Evolutionary conservation across 2,113 vertebrate genomes (phyloP).

Genomic region (Tricholaema leucomelas): DNA sequence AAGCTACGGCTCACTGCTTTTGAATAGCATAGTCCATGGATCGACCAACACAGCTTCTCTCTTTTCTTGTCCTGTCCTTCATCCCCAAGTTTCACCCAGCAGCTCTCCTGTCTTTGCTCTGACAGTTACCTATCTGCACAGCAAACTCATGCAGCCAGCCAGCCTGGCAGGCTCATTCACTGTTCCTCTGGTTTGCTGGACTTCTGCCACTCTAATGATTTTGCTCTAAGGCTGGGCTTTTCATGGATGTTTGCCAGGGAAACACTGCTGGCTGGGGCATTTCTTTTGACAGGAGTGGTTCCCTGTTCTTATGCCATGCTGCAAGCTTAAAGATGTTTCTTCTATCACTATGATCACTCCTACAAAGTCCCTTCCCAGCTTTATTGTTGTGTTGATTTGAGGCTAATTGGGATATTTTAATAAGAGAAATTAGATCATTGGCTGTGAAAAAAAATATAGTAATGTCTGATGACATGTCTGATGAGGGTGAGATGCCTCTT

Average conservation of each 20-base stretch:
- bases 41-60: background rate
- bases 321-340: too few species aligned
- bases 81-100: background rate
- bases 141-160: background rate
- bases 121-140: background rate
- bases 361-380: too few species aligned
- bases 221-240: background rate
- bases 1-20: background rate
- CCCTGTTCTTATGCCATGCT: background rate
- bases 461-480: too few species aligned
- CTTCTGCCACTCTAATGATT: background rate
- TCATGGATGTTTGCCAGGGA: background rate
- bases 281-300: background rate
- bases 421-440: too few species aligned
- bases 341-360: too few species aligned
- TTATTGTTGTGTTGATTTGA: too few species aligned
- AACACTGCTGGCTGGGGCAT: background rate
- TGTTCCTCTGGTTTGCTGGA: background rate
- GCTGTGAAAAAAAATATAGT: too few species aligned
- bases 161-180: background rate
- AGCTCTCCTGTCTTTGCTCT: background rate
- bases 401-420: too few species aligned
- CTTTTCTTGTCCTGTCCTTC: rapidly evolving
- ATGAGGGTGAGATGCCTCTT: too few species aligned
- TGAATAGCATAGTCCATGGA: background rate